These are phyloP conservation scores for Drosophila kanekoi DNA, from an alignment of 2,888 invertebrate species.

Conservation along the genomic window DNA sequence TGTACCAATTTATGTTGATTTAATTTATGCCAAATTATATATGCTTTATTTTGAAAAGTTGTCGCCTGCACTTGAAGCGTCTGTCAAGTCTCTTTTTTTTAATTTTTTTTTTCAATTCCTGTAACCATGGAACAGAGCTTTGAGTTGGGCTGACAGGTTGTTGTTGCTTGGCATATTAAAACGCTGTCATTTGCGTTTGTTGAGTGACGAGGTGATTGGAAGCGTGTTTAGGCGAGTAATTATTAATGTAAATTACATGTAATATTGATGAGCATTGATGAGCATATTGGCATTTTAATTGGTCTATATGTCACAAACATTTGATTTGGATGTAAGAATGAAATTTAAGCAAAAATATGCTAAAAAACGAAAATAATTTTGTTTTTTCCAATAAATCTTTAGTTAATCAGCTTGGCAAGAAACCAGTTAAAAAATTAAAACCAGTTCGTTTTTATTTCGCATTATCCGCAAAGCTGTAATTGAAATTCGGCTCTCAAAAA, in stretches of 20 bases:
- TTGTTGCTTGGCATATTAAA: slow-evolving; percentile 45
- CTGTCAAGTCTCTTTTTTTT: slow-evolving; percentile 6
- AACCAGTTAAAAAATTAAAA: not conserved
- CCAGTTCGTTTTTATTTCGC: not conserved
- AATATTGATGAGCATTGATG: slow-evolving; percentile 18
- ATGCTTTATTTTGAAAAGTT: slow-evolving; percentile 16
- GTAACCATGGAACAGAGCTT: slow-evolving; percentile 16
- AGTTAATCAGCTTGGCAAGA: too few species aligned
- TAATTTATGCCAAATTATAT: slow-evolving; percentile 28
- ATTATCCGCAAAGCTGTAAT: not conserved
- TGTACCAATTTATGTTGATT: slow-evolving; percentile 8
- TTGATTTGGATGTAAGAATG: not conserved
- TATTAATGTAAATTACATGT: slow-evolving; percentile 36
- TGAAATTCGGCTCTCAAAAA: not conserved
- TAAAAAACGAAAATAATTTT: not conserved
- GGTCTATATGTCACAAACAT: slow-evolving; percentile 1
- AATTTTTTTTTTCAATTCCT: slow-evolving; percentile 8
- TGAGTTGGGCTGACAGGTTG: slow-evolving; percentile 35
- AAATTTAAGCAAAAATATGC: not conserved
- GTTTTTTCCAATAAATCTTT: not conserved
- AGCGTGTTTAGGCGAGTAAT: slow-evolving; percentile 33
- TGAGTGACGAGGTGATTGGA: slow-evolving; percentile 31
- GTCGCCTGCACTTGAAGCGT: slow-evolving; percentile 16
- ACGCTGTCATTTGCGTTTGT: slow-evolving; percentile 35
- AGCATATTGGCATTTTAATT: slow-evolving; percentile 8